These are phyloP conservation scores for Acomys russatus DNA, from an alignment of 2,797 vertebrate genomes.

Conservation along the genomic window DNA sequence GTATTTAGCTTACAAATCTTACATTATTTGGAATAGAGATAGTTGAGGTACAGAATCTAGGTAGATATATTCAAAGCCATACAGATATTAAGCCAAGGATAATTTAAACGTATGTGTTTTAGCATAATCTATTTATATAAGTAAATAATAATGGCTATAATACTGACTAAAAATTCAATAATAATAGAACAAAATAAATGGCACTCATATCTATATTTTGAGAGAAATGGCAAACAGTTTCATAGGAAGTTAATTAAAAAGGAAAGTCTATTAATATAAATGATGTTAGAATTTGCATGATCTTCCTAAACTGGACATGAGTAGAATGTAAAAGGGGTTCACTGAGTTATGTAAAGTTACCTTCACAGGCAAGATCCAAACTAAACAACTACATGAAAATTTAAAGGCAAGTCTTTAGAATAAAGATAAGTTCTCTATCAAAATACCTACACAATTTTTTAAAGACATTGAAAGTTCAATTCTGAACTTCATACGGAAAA, in stretches of 20 bases:
- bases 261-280: not conserved
- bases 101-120: not conserved
- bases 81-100: not conserved
- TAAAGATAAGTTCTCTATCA: conserved; percentile 11
- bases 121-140: not conserved
- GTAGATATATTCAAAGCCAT: not conserved
- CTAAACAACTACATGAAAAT: not conserved
- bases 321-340: not conserved
- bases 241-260: not conserved
- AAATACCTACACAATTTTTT: too few species aligned
- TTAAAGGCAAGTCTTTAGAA: not conserved
- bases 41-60: not conserved
- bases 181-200: not conserved
- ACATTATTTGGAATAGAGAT: not conserved
- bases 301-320: not conserved
- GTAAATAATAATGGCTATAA: not conserved
- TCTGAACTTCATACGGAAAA: too few species aligned
- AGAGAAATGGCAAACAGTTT: not conserved
- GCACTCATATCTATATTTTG: not conserved
- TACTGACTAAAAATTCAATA: not conserved
- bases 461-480: too few species aligned
- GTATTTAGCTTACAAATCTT: not conserved
- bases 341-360: not conserved
- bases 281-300: not conserved
- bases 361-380: not conserved